Evolutionary conservation across 2,113 vertebrate genomes (phyloP).

Genomic region (Plectropomus leopardus): DNA sequence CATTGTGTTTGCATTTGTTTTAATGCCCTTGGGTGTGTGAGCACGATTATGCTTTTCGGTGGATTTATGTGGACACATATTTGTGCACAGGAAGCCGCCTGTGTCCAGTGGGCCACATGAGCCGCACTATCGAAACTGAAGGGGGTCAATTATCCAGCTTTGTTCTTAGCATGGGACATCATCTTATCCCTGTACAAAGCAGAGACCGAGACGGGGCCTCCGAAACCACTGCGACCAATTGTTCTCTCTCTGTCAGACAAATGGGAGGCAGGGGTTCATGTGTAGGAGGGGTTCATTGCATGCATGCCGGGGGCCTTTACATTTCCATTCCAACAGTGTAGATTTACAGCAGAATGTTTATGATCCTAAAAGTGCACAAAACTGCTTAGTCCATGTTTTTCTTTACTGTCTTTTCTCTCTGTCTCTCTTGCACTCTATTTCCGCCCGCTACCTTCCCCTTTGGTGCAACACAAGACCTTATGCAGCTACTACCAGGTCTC

Average conservation of each 20-base stretch:
- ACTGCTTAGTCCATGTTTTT: constrained; percentile 1
- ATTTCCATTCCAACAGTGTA: constrained; percentile 16
- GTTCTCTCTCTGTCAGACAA: constrained; percentile 44
- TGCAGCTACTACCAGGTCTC: constrained; percentile 59
- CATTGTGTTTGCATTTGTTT: constrained; percentile 58
- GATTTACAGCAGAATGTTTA: constrained; percentile 20
- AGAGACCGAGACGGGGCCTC: constrained; percentile 54
- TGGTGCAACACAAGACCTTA: constrained; percentile 36
- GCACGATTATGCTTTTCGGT: constrained; percentile 52
- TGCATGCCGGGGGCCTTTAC: background rate
- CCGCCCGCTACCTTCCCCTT: constrained; percentile 27
- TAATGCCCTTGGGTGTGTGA: constrained; percentile 32
- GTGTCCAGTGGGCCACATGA: constrained; percentile 47
- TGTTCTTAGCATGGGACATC: constrained; percentile 72
- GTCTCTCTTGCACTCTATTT: constrained; percentile 7
- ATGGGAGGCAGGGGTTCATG: constrained; percentile 37
- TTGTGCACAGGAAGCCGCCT: constrained; percentile 35
- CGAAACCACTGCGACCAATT: constrained; percentile 52
- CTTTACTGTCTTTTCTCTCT: background rate
- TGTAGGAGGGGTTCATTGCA: constrained; percentile 25
- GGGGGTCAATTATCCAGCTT: constrained; percentile 76
- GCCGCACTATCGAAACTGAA: constrained; percentile 55
- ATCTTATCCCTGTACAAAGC: constrained; percentile 64
- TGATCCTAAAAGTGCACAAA: constrained; percentile 17
- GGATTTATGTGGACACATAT: constrained; percentile 47